Evolutionary conservation across 37 sponge, comb jelly and placozoan species (phyloP).

Genomic region (Ephydatia muelleri): DNA sequence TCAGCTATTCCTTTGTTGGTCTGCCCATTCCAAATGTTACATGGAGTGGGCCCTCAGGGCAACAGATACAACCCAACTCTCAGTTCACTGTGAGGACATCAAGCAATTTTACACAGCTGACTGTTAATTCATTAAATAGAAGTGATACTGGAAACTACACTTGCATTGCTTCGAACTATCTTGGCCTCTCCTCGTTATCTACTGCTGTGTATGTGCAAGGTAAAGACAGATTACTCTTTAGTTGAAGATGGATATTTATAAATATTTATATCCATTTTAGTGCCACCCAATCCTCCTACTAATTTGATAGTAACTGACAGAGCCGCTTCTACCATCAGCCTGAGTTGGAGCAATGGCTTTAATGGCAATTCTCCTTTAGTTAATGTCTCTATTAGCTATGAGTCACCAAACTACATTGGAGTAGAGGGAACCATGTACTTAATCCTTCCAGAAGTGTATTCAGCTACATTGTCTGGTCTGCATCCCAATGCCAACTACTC

Average conservation of each 20-base stretch:
- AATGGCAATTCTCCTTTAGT: background rate
- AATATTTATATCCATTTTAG: background rate
- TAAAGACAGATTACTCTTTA: background rate
- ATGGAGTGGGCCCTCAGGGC: slow-evolving; percentile 36
- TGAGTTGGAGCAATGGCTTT: background rate
- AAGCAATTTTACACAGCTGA: background rate
- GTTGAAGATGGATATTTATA: background rate
- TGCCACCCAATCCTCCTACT: background rate
- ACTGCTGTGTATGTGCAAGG: background rate
- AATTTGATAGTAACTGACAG: background rate
- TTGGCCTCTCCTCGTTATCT: background rate
- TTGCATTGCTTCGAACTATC: background rate
- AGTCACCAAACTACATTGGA: background rate
- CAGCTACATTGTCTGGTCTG: background rate
- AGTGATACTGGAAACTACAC: background rate
- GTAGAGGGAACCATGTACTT: background rate
- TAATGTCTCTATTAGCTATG: background rate
- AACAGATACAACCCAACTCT: background rate
- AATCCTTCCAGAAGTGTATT: background rate
- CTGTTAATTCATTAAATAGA: background rate
- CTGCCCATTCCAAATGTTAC: slow-evolving; percentile 31
- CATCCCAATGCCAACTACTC: background rate
- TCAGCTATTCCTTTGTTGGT: slow-evolving; percentile 28
- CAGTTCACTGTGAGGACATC: background rate
- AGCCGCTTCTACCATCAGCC: background rate